phyloP scores from a whole-genome alignment of 2,888 invertebrate genomes.

The Ryuthela nishihirai region DNA sequence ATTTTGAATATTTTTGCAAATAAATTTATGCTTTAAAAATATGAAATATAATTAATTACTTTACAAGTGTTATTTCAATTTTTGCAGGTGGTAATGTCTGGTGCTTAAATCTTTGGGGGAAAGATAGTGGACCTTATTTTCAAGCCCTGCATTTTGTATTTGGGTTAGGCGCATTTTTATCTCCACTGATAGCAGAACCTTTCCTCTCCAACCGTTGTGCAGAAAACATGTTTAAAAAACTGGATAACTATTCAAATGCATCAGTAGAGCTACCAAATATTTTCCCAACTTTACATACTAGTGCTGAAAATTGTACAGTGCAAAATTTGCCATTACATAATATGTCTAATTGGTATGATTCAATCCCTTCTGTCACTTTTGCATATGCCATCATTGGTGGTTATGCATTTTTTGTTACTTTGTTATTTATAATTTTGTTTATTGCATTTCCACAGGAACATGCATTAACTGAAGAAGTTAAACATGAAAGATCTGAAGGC shows the following conservation, averaged over 20 bases:
- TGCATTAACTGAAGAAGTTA: constrained; percentile 6
- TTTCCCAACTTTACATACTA: background rate
- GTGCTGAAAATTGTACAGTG: background rate
- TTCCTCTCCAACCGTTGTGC: constrained; percentile 47
- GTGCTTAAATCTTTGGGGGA: constrained; percentile 48
- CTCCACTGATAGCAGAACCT: constrained; percentile 53
- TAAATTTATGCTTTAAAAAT: too few relatives aligned
- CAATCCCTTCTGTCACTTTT: constrained; percentile 6
- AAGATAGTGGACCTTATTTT: constrained; percentile 52
- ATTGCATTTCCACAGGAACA: too few relatives aligned
- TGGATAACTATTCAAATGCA: too few relatives aligned
- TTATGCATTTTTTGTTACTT: constrained; percentile 13
- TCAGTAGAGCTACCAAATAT: background rate
- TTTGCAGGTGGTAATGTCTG: constrained; percentile 51
- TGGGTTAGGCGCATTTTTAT: constrained; percentile 53
- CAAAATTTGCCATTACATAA: too few relatives aligned
- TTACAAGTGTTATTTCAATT: background rate
- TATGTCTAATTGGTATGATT: too few relatives aligned
- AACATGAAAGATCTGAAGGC: background rate
- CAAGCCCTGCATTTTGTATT: constrained; percentile 54
- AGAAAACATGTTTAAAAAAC: background rate
- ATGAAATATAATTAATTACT: too few relatives aligned
- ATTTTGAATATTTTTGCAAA: too few relatives aligned
- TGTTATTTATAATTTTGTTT: constrained; percentile 14
- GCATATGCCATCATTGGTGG: constrained; percentile 22